Conservation (phyloP, 2,797 vertebrate genomes). For the Dendrocincla tyrannina region DNA sequence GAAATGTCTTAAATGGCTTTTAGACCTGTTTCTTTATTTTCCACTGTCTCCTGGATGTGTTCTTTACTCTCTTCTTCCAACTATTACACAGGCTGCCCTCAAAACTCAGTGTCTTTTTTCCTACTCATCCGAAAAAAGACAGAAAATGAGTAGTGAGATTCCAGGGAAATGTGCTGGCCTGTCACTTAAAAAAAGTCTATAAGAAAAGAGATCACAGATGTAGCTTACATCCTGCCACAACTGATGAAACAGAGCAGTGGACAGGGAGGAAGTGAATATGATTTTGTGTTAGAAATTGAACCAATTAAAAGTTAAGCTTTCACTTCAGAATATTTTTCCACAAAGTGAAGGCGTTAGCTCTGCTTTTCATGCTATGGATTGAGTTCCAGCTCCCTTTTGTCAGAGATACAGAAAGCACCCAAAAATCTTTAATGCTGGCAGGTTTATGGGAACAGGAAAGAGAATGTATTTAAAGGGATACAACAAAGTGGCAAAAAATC, state of each 20-base stretch:
- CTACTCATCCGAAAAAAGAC: not conserved
- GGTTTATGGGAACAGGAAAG: not conserved
- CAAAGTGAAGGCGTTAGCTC: not conserved
- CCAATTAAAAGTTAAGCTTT: not conserved
- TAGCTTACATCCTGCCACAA: not conserved
- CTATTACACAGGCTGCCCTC: not conserved
- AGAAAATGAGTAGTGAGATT: not conserved
- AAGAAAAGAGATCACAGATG: not conserved
- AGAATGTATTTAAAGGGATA: not conserved
- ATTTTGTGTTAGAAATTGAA: not conserved
- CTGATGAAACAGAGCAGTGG: not conserved
- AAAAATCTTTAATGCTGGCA: not conserved
- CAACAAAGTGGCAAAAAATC: not conserved
- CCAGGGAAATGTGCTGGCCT: not conserved
- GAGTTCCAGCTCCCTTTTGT: not conserved
- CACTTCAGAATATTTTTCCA: not conserved
- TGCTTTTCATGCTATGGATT: not conserved
- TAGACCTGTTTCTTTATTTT: not conserved
- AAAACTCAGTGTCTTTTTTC: not conserved
- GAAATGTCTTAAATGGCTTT: not conserved
- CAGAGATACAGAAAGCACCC: not conserved
- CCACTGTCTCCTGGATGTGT: not conserved
- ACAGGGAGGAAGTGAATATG: not conserved
- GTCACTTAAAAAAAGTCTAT: not conserved
- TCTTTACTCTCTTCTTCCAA: not conserved